Base-by-base conservation (phyloP, 2,113 vertebrate genomes). In the Ophthalmolycus amberensis region DNA sequence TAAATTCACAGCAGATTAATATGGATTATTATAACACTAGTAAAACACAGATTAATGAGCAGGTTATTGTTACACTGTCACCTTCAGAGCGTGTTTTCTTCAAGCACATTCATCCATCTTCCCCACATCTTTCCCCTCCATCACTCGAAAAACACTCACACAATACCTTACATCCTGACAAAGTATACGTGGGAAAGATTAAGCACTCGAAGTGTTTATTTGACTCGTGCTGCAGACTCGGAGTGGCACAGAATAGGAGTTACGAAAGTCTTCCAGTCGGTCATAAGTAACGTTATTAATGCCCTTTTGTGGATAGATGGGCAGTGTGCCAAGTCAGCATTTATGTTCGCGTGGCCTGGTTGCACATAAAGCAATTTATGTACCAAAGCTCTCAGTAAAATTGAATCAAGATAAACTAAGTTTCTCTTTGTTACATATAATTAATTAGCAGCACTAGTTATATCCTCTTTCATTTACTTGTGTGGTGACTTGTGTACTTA, bases 231-330 rank as follows among this genome's bases (percentile, higher is more conserved):
- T 50, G 32, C 11, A 69, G 54, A 77, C 75, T 48, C 18, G 6
- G 70, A 59, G 69, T 10, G 5, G 72, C 40, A 20, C 58, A 58
- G 77, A 64, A 63, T 11, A 48, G 79, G 48, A 50, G 44, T 52
- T 68, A 34, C 77, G 48, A 79, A 75, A 89, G 79, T 82, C 58
- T 27, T 64, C 25, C 62, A 75, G 71, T 14, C 25, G 67, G 66
- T 84, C 68, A 87, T 85, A 76, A 85, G 68, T 64, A n/a, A 34
- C 67, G 80, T 86, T 84, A 92, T 92, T 89, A 89, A 91, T 86
- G 90, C 79, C 34, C 81, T 82, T 86, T 88, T 91, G 86, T 93
- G 77, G 82, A 71, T 56, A 48, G 15, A 74, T 37, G 40, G 90
- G 92, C 81, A 44, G 9, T 3, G 50, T 15, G 82, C 88, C 88